Evolutionary conservation across 2,888 invertebrate genomes (phyloP), one percentile per base, ranked within the genome.

Genomic region (Temnothorax ravouxi): DNA sequence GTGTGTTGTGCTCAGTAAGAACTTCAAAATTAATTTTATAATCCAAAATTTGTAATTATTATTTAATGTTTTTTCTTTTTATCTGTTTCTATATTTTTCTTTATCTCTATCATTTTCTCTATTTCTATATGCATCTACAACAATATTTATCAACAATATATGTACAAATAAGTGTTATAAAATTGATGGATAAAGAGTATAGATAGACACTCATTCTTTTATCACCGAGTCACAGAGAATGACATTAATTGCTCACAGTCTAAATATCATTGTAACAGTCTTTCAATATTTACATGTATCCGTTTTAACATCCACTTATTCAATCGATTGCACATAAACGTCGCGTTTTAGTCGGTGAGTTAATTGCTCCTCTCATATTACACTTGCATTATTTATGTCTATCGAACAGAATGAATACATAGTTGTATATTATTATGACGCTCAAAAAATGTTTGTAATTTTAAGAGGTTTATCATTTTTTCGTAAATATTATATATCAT

Each of bases 251-350:
- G 18, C 41, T 38, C 41, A n/a, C 13, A n/a, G 15, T n/a, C n/a
- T 67, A 77, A 54, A 34, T 54, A 56, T 44, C 29, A 18, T 71
- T 5, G 15, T 34, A 47, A 61, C 13, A 21, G 13, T 71, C 9
- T 69, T 44, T 29, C n/a, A 69, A 72, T 61, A 25, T 59, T 67
- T 67, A 56, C n/a, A 47, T 59, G 3, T 56, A 56, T 69, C 13
- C 56, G 34, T 29, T 79, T 29, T 79, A 69, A 59, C 44, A 59
- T 47, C 34, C 47, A 47, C 56, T 79, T 47, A 18, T 50, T 59
- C 15, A 67, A 77, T 77, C 67, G 67, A 67, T 71, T 50, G 3
- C 29, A 61, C 59, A 38, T 59, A 47, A 61, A 71, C 9, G 34
- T 59, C 79, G 47, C 25, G 2, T 72, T 61, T 80, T 61, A 59